Evolutionary conservation across 2,888 invertebrate genomes (phyloP), one percentile per base, ranked within the genome.

Genomic region (Arctia plantaginis): DNA sequence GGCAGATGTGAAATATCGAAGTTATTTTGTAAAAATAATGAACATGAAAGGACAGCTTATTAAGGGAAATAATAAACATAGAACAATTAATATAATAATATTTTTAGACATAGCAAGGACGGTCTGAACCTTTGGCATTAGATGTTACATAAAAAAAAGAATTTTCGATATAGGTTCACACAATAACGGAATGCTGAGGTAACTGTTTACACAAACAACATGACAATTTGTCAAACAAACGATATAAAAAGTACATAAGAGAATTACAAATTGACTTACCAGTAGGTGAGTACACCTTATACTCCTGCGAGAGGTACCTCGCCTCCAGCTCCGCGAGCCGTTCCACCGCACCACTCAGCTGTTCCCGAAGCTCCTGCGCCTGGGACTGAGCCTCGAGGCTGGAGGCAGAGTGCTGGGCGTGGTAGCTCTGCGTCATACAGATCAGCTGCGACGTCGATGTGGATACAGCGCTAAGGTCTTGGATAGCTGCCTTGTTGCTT

Each of bases 211-310:
- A 35, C 35, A 35, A 35, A 35, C 35, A 35, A 35, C 35, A 35
- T 35, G n/a, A 35, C 6, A 35, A 4, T 35, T 35, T 35, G 35
- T 35, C 3, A 35, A 35, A n/a, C n/a, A n/a, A n/a, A n/a, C n/a
- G n/a, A n/a, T 35, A 6, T 35, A 35, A 35, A 4, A 35, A 35
- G 35, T 35, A 4, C 35, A 35, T 35, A 35, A 59, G 8, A 59
- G 55, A 27, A 23, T 39, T 65, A 12, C 39, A 35, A 65, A 20
- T 35, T 4, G 4, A 44, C 89, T 88, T 18, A 96, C 96, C 96
- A 20, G 92, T 91, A 3, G 96, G 95, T 6, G 90, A 88, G 68
- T 96, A 96, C 0, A 92, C 80, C 64, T 85, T 90, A 44, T 93
- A 96, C 71, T 95, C 91, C 1, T 91, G 83, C 6, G 73, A 83